Conservation (phyloP, 2,888 invertebrate species). For the Limnephilus auricula region DNA sequence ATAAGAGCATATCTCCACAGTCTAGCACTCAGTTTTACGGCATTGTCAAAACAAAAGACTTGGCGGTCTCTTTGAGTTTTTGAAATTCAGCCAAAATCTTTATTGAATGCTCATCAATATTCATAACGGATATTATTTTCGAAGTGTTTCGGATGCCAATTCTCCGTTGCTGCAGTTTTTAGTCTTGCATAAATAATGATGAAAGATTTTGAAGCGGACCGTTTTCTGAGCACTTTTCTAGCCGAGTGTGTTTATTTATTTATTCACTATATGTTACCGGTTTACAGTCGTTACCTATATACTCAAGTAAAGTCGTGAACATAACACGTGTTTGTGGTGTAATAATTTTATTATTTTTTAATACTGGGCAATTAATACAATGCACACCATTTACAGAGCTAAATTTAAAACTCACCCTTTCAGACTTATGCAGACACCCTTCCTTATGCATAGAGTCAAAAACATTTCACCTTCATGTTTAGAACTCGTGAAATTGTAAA, state of each 20-base stretch:
- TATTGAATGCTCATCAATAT: conserved; percentile 60
- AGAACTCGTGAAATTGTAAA: no score
- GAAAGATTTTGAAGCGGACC: not conserved
- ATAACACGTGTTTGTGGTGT: no score
- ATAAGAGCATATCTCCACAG: no score
- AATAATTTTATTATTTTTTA: no score
- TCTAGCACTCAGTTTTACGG: not conserved
- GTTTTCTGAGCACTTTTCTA: not conserved
- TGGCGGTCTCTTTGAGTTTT: conserved; percentile 35
- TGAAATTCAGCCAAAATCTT: conserved; percentile 60
- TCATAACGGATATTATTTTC: conserved; percentile 62
- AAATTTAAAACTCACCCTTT: no score
- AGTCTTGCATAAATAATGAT: not conserved
- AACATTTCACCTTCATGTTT: no score
- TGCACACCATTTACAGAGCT: no score
- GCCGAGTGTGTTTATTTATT: not conserved
- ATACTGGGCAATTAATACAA: no score
- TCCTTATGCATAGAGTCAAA: no score
- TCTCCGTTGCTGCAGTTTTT: not conserved
- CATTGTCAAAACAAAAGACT: not conserved
- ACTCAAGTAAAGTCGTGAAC: no score
- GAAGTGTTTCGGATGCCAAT: conserved; percentile 42
- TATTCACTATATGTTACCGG: not conserved
- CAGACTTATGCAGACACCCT: no score
- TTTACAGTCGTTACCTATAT: no score